These are phyloP conservation scores for Macquaria australasica DNA, from an alignment of 2,113 vertebrate genomes.

Conservation along the genomic window DNA sequence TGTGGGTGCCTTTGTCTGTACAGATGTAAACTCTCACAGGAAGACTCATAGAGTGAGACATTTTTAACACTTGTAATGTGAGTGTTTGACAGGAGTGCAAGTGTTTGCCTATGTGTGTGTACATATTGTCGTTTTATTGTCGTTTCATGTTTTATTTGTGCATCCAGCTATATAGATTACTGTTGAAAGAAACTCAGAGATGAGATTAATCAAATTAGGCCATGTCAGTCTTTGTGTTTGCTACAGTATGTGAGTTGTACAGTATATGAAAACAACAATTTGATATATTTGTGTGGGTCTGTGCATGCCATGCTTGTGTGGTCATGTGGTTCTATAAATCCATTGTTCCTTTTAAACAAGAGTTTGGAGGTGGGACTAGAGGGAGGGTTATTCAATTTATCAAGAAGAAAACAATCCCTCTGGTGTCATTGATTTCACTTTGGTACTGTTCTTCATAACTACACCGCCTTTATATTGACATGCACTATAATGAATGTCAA, in stretches of 20 bases:
- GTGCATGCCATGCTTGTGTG: neutral
- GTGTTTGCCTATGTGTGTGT: neutral
- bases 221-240: neutral
- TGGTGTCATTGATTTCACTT: constrained; percentile 46
- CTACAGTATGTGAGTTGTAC: neutral
- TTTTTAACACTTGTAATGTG: constrained; percentile 1
- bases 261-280: neutral
- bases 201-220: neutral
- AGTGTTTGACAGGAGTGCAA: neutral
- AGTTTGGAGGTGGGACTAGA: neutral
- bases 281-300: neutral
- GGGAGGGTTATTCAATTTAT: constrained; percentile 28
- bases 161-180: neutral
- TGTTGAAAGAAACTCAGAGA: neutral
- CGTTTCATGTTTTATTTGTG: neutral
- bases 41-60: no score
- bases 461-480: constrained; percentile 30
- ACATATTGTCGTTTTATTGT: no score
- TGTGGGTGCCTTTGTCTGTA: neutral
- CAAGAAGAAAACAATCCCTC: constrained; percentile 28
- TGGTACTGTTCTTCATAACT: constrained; percentile 39
- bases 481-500: constrained; percentile 30
- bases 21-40: neutral
- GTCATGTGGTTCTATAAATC: neutral
- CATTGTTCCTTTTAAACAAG: constrained; percentile 17